Conservation (phyloP, 2,888 invertebrate species). For the Zeuzera pyrina region DNA sequence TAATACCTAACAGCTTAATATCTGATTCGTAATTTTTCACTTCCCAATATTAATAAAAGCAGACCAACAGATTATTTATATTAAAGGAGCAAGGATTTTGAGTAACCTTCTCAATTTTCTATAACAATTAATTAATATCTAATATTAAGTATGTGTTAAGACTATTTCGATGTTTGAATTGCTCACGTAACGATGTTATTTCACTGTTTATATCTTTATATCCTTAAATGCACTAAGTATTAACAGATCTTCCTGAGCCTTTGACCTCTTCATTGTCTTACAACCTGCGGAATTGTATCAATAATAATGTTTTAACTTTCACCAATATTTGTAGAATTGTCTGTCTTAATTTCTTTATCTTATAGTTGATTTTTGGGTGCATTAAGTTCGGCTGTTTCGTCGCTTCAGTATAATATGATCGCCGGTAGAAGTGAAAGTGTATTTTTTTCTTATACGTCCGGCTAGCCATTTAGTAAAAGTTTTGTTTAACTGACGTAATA, state of each 20-base stretch:
- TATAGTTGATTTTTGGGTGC: constrained; percentile 20
- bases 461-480: constrained; percentile 60
- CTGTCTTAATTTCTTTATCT: constrained; percentile 5
- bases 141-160: too few relatives aligned
- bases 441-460: constrained; percentile 55
- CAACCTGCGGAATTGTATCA: constrained; percentile 22
- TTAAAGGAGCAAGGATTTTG: too few relatives aligned
- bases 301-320: constrained; percentile 13
- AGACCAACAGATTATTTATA: too few relatives aligned
- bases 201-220: too few relatives aligned
- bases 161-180: too few relatives aligned
- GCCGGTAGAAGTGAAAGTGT: constrained; percentile 54
- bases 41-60: too few relatives aligned
- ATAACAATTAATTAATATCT: too few relatives aligned
- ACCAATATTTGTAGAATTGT: constrained; percentile 9
- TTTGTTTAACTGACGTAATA: constrained; percentile 53
- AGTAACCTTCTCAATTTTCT: too few relatives aligned
- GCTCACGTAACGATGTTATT: too few relatives aligned
- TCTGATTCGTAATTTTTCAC: too few relatives aligned
- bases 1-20: too few relatives aligned
- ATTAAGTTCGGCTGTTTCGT: constrained; percentile 13
- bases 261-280: constrained; percentile 50
- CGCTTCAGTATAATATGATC: constrained; percentile 24
- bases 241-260: constrained; percentile 37
- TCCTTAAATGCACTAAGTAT: too few relatives aligned